Base-by-base conservation (phyloP, 2,888 invertebrate species). In the Dynastes hyllus region DNA sequence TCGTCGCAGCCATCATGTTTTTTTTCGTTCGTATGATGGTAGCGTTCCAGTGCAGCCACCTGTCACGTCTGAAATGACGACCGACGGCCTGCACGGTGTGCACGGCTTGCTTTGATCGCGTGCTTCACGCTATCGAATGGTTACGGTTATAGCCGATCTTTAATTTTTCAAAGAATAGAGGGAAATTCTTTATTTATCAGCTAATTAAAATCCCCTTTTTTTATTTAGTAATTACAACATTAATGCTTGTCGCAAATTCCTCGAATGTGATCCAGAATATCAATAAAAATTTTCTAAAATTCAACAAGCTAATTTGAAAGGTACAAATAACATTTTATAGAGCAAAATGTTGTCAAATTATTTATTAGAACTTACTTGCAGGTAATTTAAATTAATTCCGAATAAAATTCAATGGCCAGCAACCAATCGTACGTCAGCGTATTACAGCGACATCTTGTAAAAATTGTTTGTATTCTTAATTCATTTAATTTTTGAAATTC, bases 1-100 rank as follows among this genome's bases (percentile, higher is more conserved):
- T 82, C 84, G 87, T 88, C 84, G 87, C 88, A 85, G 89, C 89
- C 89, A 89, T 89, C 86, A 89, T 67, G 29, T 88, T 83, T 84
- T 84, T 45, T 37, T 45, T 45, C 8, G 45, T 58, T 22, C 55
- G 55, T 58, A 22, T 22, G 16, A 58, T 58, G 55, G 55, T 86
- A 84, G 88, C 88, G 88, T 88, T 87, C 87, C 88, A 88, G 87
- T 87, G 87, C 83, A 85, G 88, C 89, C 89, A 89, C 88, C 88
- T 88, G 88, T 87, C 88, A 87, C 85, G 85, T 83, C 86, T 84
- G 84, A 86, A 86, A 86, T 86, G 85, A 86, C 81, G 83, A 83
- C 84, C 82, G 83, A 81, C 81, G 82, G 82, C 82, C 29, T 22
- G 22, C 22, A 58, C 27, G 27, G 27, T 45, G 45, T 45, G 45